A percentile compares a stretch with the other conserved stretches of the same genome.
Conservation (phyloP, 2,888 invertebrate genomes). For the Exephanes ischioxanthus region DNA sequence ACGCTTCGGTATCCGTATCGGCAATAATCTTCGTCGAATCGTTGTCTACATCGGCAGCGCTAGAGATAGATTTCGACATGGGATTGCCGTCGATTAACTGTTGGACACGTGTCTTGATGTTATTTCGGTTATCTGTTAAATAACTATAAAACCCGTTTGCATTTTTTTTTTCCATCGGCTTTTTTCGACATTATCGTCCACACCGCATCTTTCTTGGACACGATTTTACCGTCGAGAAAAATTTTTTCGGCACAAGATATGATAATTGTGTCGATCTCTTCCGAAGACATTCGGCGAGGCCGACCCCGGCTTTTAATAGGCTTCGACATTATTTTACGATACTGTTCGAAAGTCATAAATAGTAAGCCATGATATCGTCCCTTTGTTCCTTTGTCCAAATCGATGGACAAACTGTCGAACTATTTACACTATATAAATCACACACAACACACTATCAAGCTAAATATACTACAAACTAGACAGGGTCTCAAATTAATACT, state of each 20-base stretch:
- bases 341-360: neutral
- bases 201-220: neutral
- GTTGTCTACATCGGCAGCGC: neutral
- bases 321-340: neutral
- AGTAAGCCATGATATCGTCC: neutral
- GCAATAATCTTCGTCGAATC: neutral
- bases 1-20: neutral
- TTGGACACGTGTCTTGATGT: neutral
- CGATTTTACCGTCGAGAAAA: conserved; percentile 4
- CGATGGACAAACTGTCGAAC: neutral
- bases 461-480: neutral
- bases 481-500: neutral
- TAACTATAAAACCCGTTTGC: neutral
- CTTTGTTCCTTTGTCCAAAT: neutral
- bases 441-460: neutral
- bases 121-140: conserved; percentile 10
- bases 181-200: conserved; percentile 7
- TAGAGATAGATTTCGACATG: neutral
- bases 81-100: neutral
- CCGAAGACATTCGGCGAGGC: neutral
- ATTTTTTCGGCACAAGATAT: conserved; percentile 11
- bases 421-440: neutral
- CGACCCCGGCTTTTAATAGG: neutral
- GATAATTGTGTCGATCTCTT: conserved; percentile 17
- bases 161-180: conserved; percentile 2